Base-by-base conservation (phyloP, 2,113 vertebrate species). In the Dicrurus megarhynchus region DNA sequence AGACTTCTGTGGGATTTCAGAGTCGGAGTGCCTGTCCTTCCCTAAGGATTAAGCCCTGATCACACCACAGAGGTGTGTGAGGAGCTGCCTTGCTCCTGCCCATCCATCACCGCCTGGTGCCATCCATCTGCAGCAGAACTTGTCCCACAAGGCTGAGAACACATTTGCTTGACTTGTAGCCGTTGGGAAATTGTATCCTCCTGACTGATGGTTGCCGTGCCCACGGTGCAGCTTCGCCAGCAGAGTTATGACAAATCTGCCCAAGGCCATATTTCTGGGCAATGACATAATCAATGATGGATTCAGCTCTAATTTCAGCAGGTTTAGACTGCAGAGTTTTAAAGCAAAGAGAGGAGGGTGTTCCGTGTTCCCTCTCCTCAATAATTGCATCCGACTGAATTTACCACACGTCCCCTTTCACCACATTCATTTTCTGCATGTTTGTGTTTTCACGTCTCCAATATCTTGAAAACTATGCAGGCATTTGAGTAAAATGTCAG, bases 211-310 rank as follows among this genome's bases (percentile, higher is more conserved):
- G 68, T 8, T 17, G 47, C 80, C 18, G 57, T 33, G 77, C 35
- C 88, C 74, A 5, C 15, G 6, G 80, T 21, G 90, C 50, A 85
- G 89, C 50, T 44, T 26, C 83, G 14, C 52, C 35, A 22, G 77
- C 32, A 56, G 80, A 92, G 85, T 68, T 81, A 84, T 88, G 89
- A 67, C 87, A 96, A 70, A 90, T 4, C 4, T 27, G 68, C 86
- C 70, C 87, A 87, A 93, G 92, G 92, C 93, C 82, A 3, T 92
- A 95, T 95, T 91, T 52, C 93, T 93, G 94, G n/a, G 42, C 6
- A 81, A n/a, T 90, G 95, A 89, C 83, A 94, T 44, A 46, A 90
- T 64, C 89, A 57, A 16, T 79, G 87, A 92, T 64, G 70, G 85
- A 89, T 30, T 86, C 67, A 12, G 37, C 47, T 80, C 84, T 84